Base-by-base conservation (phyloP, 1,140 invertebrate genomes). In the Lasioglossum albipes region DNA sequence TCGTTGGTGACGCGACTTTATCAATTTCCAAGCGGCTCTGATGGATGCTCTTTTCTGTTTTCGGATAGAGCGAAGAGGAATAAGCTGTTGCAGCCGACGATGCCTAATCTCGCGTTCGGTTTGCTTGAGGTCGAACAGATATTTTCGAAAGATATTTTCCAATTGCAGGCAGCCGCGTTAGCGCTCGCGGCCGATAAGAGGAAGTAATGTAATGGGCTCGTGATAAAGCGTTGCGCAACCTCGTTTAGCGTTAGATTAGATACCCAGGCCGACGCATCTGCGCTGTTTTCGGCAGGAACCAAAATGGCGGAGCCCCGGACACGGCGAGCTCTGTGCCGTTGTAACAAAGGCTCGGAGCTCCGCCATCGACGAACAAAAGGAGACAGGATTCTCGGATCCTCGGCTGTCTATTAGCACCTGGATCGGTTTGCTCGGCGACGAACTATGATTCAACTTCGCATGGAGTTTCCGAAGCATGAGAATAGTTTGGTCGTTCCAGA, bases 221-320 rank as follows among this genome's bases (percentile, higher is more conserved):
- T 27, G 61, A 65, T 65, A 45, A 20, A 61, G 1, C 9, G 57
- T 71, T 20, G 16, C 20, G 31, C n/a, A 42, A 72, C n/a, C 10
- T 36, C 0, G 3, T 2, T 16, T 13, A 1, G 7, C 9, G 64
- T 16, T 52, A 31, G 69, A 42, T 73, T 73, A 73, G 49, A 73
- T 54, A 49, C 12, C 16, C 27, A 20, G 41, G 0, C 7, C 36
- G 61, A 27, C 12, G 16, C 49, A 6, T 4, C 10, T 31, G 7
- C n/a, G 45, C 22, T 62, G 52, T n/a, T 73, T 66, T 73, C 76
- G 59, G 59, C 13, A 57, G 70, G 49, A 10, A 79, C 70, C 76
- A 79, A 79, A 73, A 79, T 79, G 76, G 76, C 70, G 76, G 59
- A 27, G 31, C 12, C 5, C 16, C 52, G 52, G 7, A 61, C 12